Percentiles rank a stretch among this genome's conserved stretches.
These are phyloP conservation scores for Lasiurus borealis DNA, from an alignment of 2,113 vertebrate species.

Conservation along the genomic window DNA sequence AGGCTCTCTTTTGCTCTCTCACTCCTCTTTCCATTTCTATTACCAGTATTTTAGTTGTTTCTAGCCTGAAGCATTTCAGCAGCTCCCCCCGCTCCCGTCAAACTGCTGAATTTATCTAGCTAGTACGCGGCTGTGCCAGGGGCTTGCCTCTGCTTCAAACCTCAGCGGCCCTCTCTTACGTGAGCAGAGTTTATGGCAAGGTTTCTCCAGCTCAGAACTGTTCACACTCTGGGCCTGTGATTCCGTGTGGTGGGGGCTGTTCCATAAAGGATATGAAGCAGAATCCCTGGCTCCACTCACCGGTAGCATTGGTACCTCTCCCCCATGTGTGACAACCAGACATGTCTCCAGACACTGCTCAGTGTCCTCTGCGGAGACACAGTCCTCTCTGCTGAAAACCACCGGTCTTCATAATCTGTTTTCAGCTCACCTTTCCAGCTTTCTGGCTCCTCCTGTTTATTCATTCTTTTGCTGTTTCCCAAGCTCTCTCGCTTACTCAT, in stretches of 20 bases:
- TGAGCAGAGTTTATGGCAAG: neutral
- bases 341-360: neutral
- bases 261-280: neutral
- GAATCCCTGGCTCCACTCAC: neutral
- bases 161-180: neutral
- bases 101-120: neutral
- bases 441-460: neutral
- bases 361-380: neutral
- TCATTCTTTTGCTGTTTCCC: neutral
- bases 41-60: neutral
- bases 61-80: neutral
- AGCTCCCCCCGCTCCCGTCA: neutral
- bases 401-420: neutral
- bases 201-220: neutral
- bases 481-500: neutral
- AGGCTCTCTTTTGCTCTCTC: neutral
- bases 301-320: neutral
- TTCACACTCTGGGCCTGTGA: neutral
- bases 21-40: neutral
- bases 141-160: neutral
- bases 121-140: neutral
- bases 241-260: neutral
- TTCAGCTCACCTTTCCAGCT: neutral
- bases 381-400: neutral
- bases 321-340: neutral